Conservation (phyloP, 2,797 vertebrate species). For the Pygocentrus nattereri region DNA sequence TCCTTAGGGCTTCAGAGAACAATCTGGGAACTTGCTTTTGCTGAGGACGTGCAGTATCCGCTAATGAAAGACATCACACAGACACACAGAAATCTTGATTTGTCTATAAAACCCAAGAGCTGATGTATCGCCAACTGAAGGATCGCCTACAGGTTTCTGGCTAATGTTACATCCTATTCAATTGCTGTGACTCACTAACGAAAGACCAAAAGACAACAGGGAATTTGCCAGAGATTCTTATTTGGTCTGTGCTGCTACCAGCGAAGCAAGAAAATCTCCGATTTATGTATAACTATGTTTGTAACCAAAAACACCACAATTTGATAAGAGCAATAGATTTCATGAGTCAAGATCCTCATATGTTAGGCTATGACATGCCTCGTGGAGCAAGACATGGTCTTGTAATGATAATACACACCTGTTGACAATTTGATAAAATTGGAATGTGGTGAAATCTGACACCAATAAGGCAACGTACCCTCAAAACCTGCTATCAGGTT, state of each 20-base stretch:
- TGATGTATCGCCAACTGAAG: slow-evolving; percentile 51
- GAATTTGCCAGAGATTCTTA: slow-evolving; percentile 33
- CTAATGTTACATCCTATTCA: slow-evolving; percentile 51
- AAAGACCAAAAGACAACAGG: slow-evolving; percentile 50
- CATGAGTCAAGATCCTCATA: neutral
- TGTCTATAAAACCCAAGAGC: slow-evolving; percentile 50
- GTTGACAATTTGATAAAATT: no score
- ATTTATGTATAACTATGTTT: neutral
- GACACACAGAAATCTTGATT: slow-evolving; percentile 42
- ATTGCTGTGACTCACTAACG: slow-evolving; percentile 51
- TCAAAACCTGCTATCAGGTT: no score
- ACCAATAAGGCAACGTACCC: no score
- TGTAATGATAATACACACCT: no score
- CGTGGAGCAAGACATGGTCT: no score
- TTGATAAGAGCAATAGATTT: neutral
- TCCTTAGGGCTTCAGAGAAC: slow-evolving; percentile 48
- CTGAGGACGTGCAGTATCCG: slow-evolving; percentile 29
- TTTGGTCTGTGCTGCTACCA: slow-evolving; percentile 35
- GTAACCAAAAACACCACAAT: neutral
- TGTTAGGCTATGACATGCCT: no score
- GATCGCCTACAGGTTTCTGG: slow-evolving; percentile 57
- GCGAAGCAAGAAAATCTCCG: slow-evolving; percentile 18
- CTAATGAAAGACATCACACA: slow-evolving; percentile 57
- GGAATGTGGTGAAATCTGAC: no score
- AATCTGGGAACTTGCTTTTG: slow-evolving; percentile 40